phyloP scores from a whole-genome alignment of 2,797 vertebrate genomes.

The Paguma larvata region DNA sequence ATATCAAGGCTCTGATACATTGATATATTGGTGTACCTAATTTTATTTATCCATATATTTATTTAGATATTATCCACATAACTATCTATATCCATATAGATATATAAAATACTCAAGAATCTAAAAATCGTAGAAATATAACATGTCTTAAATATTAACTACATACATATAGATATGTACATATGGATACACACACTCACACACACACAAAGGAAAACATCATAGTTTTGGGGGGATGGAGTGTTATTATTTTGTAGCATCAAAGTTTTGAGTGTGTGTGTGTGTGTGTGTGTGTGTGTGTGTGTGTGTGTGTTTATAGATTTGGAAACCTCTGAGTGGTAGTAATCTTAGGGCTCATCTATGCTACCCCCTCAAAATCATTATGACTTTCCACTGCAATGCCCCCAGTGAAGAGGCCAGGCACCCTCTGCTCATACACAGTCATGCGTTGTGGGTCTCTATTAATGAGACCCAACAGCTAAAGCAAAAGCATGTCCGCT shows the following conservation, averaged over 20 bases:
- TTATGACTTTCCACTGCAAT: neutral
- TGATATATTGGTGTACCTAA: neutral
- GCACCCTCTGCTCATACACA: neutral
- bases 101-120: neutral
- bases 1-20: neutral
- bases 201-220: neutral
- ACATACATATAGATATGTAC: neutral
- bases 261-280: neutral
- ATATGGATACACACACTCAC: neutral
- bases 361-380: neutral
- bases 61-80: neutral
- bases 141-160: neutral
- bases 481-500: neutral
- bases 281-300: neutral
- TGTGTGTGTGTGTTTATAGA: neutral
- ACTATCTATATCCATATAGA: neutral
- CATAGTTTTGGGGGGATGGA: neutral
- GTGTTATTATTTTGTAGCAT: neutral
- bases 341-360: neutral
- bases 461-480: neutral
- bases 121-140: neutral
- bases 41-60: neutral
- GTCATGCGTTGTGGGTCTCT: neutral
- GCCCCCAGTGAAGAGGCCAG: neutral
- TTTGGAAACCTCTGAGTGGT: neutral